A percentile compares a stretch with the other conserved stretches of the same genome.
Conservation (phyloP, 2,888 invertebrate genomes). For the Petrolisthes manimaculis region DNA sequence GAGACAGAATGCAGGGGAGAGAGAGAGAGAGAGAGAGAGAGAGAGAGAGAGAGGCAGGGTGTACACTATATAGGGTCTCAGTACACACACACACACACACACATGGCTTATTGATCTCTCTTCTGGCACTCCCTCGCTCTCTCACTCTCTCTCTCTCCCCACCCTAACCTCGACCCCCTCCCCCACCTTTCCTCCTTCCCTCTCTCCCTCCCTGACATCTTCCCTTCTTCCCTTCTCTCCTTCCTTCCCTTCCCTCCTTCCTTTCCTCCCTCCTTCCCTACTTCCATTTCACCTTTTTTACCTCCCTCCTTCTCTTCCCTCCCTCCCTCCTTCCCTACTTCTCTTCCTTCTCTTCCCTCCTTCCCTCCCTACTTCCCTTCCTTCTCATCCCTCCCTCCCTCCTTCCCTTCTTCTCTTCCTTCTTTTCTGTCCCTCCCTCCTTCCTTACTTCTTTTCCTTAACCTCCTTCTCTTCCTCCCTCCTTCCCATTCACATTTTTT, state of each 20-base stretch:
- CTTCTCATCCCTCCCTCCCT: neutral
- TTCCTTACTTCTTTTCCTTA: neutral
- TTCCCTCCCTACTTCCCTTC: neutral
- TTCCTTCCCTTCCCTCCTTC: neutral
- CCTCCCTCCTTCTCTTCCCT: conserved; percentile 6
- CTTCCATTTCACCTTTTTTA: conserved; percentile 30
- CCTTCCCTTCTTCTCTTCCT: neutral
- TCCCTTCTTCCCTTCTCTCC: neutral
- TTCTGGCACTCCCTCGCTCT: neutral
- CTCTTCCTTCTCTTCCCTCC: neutral
- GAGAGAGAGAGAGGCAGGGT: too few species aligned
- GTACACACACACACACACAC: neutral
- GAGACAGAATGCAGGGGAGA: too few species aligned
- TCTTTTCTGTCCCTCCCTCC: neutral
- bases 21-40: too few species aligned
- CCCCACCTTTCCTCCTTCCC: neutral
- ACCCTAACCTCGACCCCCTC: neutral
- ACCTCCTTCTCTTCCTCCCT: too few species aligned
- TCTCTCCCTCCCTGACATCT: neutral
- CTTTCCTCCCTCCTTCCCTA: neutral
- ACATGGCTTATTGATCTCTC: neutral
- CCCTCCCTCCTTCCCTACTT: neutral
- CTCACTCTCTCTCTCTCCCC: neutral
- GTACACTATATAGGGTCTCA: too few species aligned
- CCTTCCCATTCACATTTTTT: neutral